Conservation (phyloP, 2,113 vertebrate genomes). For the Philantomba maxwellii region DNA sequence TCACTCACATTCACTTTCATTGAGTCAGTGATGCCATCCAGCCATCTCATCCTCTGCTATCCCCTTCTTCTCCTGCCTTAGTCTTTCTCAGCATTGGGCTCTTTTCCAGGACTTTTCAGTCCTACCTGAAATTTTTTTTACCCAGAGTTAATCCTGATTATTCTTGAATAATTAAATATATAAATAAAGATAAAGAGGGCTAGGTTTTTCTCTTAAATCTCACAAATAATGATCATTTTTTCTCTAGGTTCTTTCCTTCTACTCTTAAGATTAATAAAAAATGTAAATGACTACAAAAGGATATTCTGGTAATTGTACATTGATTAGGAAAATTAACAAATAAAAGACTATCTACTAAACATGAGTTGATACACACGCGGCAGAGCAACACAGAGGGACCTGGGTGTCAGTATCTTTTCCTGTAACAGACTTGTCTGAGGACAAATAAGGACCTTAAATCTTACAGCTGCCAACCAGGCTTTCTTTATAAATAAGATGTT, state of each 20-base stretch:
- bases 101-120: background rate
- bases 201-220: background rate
- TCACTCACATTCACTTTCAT: background rate
- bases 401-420: too few species aligned
- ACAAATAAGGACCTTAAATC: background rate
- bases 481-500: background rate
- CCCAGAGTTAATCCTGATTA: background rate
- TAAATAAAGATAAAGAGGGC: background rate
- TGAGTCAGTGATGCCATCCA: background rate
- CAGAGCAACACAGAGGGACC: background rate
- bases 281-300: background rate
- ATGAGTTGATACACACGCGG: accelerated
- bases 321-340: background rate
- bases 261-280: background rate
- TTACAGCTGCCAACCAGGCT: background rate
- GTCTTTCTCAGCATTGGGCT: background rate
- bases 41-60: background rate
- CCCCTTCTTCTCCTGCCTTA: background rate
- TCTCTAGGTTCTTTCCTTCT: background rate
- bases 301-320: background rate
- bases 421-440: background rate
- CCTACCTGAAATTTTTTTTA: background rate
- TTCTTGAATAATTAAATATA: background rate
- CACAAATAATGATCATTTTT: background rate
- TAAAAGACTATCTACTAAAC: background rate